Percentiles rank a stretch among this genome's conserved stretches.
Evolutionary conservation across 2,797 vertebrate species (phyloP).

Genomic region (Labeo calbasu): DNA sequence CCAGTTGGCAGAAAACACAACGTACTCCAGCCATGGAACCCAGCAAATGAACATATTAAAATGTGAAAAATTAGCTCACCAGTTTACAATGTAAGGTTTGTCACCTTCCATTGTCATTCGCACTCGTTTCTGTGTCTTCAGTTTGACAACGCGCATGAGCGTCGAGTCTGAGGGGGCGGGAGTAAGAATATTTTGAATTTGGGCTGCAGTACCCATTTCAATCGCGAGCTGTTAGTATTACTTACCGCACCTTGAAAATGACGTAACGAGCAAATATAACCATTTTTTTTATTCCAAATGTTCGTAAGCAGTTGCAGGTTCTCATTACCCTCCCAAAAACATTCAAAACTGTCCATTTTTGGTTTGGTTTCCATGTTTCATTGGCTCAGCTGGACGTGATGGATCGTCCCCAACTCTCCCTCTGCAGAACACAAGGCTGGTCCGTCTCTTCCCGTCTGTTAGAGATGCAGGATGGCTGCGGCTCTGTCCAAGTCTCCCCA

Average conservation of each 20-base stretch:
- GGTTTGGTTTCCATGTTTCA: slow-evolving; percentile 39
- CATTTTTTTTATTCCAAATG: background rate
- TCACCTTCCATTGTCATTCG: too few relatives aligned
- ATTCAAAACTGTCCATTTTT: background rate
- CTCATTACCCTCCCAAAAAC: slow-evolving; percentile 1
- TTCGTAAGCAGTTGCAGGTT: background rate
- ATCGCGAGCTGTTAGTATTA: too few relatives aligned
- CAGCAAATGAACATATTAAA: too few relatives aligned
- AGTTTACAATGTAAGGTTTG: too few relatives aligned
- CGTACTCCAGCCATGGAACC: too few relatives aligned
- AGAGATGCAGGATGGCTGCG: slow-evolving; percentile 34
- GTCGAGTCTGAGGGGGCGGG: too few relatives aligned
- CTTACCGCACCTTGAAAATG: background rate
- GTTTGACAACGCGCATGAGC: too few relatives aligned
- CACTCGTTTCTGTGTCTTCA: too few relatives aligned
- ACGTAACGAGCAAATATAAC: background rate
- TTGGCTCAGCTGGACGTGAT: slow-evolving; percentile 32
- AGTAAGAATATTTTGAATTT: too few relatives aligned
- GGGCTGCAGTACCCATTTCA: too few relatives aligned
- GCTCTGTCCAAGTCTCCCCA: slow-evolving; percentile 33
- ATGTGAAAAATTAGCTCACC: too few relatives aligned
- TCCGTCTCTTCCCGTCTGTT: slow-evolving; percentile 44
- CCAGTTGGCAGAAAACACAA: too few relatives aligned
- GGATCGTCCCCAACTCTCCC: slow-evolving; percentile 43
- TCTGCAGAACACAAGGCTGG: slow-evolving; percentile 23